Conservation (phyloP, 2,888 invertebrate species). For the Trachelus tabidus region DNA sequence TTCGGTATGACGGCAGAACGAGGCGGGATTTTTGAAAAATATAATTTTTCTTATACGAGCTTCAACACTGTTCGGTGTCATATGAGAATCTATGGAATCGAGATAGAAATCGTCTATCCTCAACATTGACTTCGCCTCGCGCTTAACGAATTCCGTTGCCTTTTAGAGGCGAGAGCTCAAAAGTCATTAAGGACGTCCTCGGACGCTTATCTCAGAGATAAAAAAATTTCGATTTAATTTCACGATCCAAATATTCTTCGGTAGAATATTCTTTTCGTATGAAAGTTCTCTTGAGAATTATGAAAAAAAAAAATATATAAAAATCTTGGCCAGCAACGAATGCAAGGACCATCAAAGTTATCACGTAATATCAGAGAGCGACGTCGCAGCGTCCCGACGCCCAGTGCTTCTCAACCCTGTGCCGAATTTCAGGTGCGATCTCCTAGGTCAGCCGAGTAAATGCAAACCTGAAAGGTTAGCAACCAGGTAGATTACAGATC, state of each 20-base stretch:
- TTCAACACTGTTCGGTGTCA: too few species aligned
- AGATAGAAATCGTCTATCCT: too few species aligned
- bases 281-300: neutral
- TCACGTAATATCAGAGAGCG: neutral
- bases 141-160: too few species aligned
- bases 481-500: neutral
- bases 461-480: neutral
- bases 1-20: neutral
- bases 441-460: neutral
- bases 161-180: too few species aligned
- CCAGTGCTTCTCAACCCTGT: neutral
- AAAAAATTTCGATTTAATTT: conserved; percentile 10
- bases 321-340: neutral
- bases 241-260: neutral
- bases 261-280: neutral
- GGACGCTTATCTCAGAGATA: neutral
- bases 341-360: neutral
- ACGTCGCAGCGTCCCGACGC: neutral
- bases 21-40: neutral
- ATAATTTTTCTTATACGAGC: neutral
- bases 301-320: neutral
- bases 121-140: too few species aligned
- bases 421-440: neutral
- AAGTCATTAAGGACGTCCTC: too few species aligned
- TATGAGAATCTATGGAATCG: too few species aligned